A percentile compares a stretch with the other conserved stretches of the same genome.
Conservation (phyloP, 2,797 vertebrate genomes). For the Phataginus tetradactyla region DNA sequence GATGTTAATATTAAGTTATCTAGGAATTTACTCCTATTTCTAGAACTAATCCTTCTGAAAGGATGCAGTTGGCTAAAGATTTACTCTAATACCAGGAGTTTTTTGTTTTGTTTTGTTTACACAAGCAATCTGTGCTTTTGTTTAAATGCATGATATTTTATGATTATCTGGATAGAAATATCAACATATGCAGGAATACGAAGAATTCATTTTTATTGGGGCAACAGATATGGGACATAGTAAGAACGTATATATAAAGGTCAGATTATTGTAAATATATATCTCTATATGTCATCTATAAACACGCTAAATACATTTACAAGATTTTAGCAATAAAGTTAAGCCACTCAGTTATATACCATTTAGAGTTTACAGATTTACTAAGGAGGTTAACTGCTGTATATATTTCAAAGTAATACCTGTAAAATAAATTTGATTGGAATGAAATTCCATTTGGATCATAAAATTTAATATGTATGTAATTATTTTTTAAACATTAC, state of each 20-base stretch:
- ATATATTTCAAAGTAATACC: neutral
- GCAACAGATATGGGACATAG: neutral
- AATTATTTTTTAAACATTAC: constrained; percentile 15
- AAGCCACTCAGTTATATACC: neutral
- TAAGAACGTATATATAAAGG: neutral
- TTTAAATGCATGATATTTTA: neutral
- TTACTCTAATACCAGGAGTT: neutral
- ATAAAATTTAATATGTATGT: neutral
- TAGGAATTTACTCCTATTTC: constrained; percentile 13
- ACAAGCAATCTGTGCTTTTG: neutral
- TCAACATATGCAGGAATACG: neutral
- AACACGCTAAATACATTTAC: neutral
- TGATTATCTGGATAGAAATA: neutral
- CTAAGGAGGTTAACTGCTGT: neutral
- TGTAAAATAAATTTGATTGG: constrained; percentile 12
- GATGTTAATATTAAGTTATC: neutral
- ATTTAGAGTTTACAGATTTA: constrained; percentile 48
- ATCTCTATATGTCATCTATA: neutral
- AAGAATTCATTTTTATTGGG: constrained; percentile 2
- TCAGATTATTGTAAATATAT: neutral
- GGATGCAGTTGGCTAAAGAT: neutral
- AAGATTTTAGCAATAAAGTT: constrained; percentile 9
- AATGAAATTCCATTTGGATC: neutral
- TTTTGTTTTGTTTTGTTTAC: neutral
- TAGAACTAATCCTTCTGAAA: constrained; percentile 7